Base-by-base conservation (phyloP, 2,113 vertebrate species). In the Gymnocephalus cernua region DNA sequence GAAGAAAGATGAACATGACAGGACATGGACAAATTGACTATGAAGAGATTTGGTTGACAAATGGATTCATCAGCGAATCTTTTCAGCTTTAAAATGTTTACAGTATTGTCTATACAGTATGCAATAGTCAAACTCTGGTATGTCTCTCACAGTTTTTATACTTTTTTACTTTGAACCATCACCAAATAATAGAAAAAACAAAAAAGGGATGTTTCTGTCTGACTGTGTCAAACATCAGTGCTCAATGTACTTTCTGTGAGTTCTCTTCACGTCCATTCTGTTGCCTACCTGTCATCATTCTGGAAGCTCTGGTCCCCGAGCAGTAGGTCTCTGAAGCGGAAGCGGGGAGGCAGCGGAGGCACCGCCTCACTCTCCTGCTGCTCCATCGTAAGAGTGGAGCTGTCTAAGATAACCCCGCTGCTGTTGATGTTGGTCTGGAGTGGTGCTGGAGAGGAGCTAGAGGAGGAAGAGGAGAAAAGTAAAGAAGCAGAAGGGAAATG, bases 261-360 rank as follows among this genome's bases (percentile, higher is more conserved):
- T 27, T 47, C 77, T 91, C 14, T 29, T 7, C 19, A 23, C 4
- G 0, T 64, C 56, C 16, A 11, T 10, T 1, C 48, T 2, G n/a
- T 75, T 41, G 35, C 84, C 67, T 90, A 98, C 97, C 97, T 97
- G 95, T 98, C 97, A 62, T 97, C 96, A 51, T 96, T 96, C 74
- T 96, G 97, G 95, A 96, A 97, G 85, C 93, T 95, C 87, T 98
- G 97, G 88, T 99, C 97, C 54, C 97, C 97, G 6, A 99, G 94
- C 82, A 99, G 95, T 93, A 99, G 85, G 90, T 99, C 97, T 82
- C 97, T 95, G 92, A 98, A 98, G 70, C 97, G 93, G 90, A 97
- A 97, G 86, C 96, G 96, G 62, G 96, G 96, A 6, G 97, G 97
- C 38, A 98, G 95, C 51, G 97, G 97, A 8, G 96, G 97, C 56